These are phyloP conservation scores for Acanthosoma haemorrhoidale DNA, from an alignment of 2,888 invertebrate species.

Conservation along the genomic window DNA sequence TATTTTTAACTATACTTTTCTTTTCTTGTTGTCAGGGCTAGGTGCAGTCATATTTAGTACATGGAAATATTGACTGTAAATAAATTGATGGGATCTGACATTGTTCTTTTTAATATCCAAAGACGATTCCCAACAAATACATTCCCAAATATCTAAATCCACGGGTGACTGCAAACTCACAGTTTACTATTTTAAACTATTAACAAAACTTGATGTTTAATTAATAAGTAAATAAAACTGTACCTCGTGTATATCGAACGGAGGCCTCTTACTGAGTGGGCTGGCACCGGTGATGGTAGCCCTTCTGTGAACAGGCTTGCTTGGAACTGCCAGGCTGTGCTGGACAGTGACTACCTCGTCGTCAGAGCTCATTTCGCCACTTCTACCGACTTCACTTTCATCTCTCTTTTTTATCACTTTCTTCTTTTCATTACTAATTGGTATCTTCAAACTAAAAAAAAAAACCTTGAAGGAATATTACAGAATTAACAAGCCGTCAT, in stretches of 20 bases:
- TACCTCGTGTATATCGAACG: slow-evolving; percentile 64
- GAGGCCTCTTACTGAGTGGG: slow-evolving; percentile 59
- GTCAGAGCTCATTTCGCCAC: slow-evolving; percentile 38
- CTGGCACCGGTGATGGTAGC: slow-evolving; percentile 83
- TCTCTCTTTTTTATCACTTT: slow-evolving; percentile 23
- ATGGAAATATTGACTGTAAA: too few species aligned
- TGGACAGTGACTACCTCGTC: slow-evolving; percentile 38
- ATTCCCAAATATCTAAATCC: too few species aligned
- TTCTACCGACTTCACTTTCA: slow-evolving; percentile 11
- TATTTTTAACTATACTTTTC: too few species aligned
- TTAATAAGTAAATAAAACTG: neutral
- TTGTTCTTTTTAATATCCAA: too few species aligned
- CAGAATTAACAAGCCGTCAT: too few species aligned
- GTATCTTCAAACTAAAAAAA: slow-evolving; percentile 31
- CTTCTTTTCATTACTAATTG: slow-evolving; percentile 30
- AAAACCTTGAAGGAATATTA: too few species aligned
- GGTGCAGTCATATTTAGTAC: too few species aligned
- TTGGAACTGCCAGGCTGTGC: slow-evolving; percentile 49
- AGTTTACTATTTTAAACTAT: too few species aligned
- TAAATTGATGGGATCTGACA: too few species aligned
- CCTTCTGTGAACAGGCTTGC: slow-evolving; percentile 68
- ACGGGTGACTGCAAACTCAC: too few species aligned
- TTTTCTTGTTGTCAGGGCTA: too few species aligned
- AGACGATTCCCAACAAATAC: slow-evolving; percentile 23
- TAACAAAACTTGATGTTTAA: too few species aligned